Evolutionary conservation across 2,113 vertebrate genomes (phyloP), one percentile per base, ranked within the genome.

Genomic region (Verasper variegatus): DNA sequence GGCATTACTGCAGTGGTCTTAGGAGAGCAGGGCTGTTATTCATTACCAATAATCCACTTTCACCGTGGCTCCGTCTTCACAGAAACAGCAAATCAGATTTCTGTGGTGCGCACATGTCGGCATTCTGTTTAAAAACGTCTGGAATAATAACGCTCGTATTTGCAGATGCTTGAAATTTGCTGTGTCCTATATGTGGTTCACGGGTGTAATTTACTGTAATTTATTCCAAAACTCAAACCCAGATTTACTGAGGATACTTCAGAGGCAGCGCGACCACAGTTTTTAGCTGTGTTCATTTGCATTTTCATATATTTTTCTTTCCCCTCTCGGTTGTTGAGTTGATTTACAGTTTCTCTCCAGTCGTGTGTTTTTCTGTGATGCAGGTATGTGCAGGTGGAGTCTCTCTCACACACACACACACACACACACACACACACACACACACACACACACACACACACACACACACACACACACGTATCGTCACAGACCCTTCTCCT

Each of bases 361-460:
- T 3, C 3, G 12, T 17, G 1, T 35, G 24, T 18, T 42, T 37
- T 55, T 71, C 20, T 17, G n/a, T 6, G 20, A 14, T 62, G 49
- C 69, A 63, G 72, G 79, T 76, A 76, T 71, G 45, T 80, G 62
- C 74, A 74, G 78, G 63, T 75, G 35, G 69, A 77, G 26, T 13
- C 60, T 37, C 27, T 3, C 17, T 14, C 21, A 17, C 51, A 21
- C 61, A 45, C 58, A 65, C 58, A 64, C 70, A 40, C 68, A 51
- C 61, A 9, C 35, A 35, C 35, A 35, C 8, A 40, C 68, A 51
- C 61, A 35, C 35, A 9, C 35, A 37, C 9, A 31, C 31, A 31
- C 17, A 20, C 21, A 17, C 40, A 21, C 65, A 45, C 58, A 65
- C 58, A 64, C 70, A 31, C 27, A 20, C 21, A 15, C 49, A n/a